These are phyloP conservation scores for Sphaerolaimus hirsutus DNA, from an alignment of 2,888 invertebrate species.

Conservation along the genomic window DNA sequence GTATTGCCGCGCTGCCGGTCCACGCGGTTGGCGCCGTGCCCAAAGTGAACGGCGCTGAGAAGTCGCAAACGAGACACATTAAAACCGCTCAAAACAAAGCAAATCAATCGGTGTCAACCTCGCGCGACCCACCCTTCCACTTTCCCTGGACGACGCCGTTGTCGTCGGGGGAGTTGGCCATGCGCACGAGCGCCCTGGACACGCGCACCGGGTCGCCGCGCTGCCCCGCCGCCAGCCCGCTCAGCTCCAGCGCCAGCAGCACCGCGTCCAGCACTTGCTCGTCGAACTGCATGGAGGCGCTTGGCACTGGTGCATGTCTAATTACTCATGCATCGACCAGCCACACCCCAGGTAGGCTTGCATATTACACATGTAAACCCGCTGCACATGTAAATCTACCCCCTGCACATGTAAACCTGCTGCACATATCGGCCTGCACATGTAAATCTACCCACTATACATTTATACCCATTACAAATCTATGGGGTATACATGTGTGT, in stretches of 20 bases:
- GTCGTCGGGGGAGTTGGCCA: slow-evolving; percentile 2
- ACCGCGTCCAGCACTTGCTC: slow-evolving; percentile 11
- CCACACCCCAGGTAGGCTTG: too few relatives aligned
- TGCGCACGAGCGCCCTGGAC: slow-evolving; percentile 5
- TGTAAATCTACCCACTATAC: too few relatives aligned
- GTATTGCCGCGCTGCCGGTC: slow-evolving; percentile 31
- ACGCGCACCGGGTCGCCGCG: slow-evolving; percentile 8
- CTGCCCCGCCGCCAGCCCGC: slow-evolving; percentile 25
- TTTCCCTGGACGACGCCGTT: background rate
- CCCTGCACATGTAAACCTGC: too few relatives aligned
- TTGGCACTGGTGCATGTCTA: background rate
- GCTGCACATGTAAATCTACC: too few relatives aligned
- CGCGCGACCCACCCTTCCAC: slow-evolving; percentile 28
- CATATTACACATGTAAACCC: too few relatives aligned
- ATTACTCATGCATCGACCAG: too few relatives aligned
- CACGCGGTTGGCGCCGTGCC: slow-evolving; percentile 47
- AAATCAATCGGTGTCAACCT: slow-evolving; percentile 36
- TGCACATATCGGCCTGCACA: too few relatives aligned
- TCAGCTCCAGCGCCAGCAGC: slow-evolving; percentile 11
- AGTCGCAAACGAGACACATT: too few relatives aligned
- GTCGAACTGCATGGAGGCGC: slow-evolving; percentile 12
- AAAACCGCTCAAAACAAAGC: too few relatives aligned
- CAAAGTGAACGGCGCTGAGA: background rate
- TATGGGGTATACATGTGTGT: too few relatives aligned
- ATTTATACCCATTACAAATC: too few relatives aligned